Base-by-base conservation (phyloP, 2,113 vertebrate genomes). In the Amblyopsis rosae region DNA sequence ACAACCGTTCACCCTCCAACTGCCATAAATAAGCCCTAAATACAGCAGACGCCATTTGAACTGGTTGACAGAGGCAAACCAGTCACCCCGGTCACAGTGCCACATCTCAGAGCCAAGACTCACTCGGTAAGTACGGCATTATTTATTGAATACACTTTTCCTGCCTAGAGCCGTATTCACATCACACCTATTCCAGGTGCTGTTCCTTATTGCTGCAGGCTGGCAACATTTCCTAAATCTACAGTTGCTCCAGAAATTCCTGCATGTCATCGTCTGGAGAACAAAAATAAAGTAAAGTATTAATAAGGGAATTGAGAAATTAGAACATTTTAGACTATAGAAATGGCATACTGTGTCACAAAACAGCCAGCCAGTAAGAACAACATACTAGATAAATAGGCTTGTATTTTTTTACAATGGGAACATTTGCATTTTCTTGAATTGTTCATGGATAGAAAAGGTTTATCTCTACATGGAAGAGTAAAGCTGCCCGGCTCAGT, bases 1-100 rank as follows among this genome's bases (percentile, higher is more conserved):
- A 72, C 69, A 83, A 67, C 70, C 65, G 57, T 73, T 78, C 75
- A 58, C 55, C 72, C 75, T 72, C 57, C 0, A 76, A 77, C 62
- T 56, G 66, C 59, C 61, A 62, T 33, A 79, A 81, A 69, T 70
- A 67, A 84, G 79, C 51, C 81, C 74, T 41, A 41, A 7, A 41
- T 41, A 41, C 35, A 8, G 3, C 83, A 80, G 77, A 41, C 35
- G 7, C 35, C 35, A 8, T 41, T 41, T 41, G 6, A 41, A 41
- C 35, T 41, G 35, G 35, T 41, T 41, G 35, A 41, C 35, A 41
- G 35, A 41, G 35, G 35, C 35, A 7, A 41, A 7, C 35, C 35
- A 41, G 35, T 41, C 5, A 41, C 4, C 35, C 35, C 35, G 4
- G 35, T 41, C 35, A 41, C 7, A 41, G 0, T 41, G 4, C 47